Percentiles rank a stretch among this genome's conserved stretches.
Conservation (phyloP, 2,888 invertebrate species). For the Holacanthella duospinosa region DNA sequence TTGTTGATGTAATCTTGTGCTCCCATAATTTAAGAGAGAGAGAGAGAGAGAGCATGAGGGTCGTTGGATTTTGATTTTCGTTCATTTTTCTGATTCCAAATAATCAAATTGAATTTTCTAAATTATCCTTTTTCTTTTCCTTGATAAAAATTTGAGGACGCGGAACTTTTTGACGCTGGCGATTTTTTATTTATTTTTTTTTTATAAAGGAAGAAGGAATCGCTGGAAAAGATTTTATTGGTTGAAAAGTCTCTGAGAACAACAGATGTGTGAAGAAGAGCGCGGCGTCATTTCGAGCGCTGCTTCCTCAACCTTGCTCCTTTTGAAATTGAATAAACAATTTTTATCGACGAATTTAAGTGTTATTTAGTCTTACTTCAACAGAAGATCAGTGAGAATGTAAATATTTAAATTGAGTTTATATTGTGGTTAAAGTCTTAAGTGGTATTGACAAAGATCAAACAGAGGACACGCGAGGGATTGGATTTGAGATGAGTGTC, state of each 20-base stretch:
- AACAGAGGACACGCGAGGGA: not conserved
- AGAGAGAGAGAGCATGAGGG: too few species aligned
- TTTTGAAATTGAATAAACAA: not conserved
- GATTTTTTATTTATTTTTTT: not conserved
- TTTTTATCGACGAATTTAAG: not conserved
- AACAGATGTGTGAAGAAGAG: not conserved
- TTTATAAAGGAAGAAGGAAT: not conserved
- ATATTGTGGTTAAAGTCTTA: conserved; percentile 1
- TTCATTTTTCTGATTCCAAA: not conserved
- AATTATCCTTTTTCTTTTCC: too few species aligned
- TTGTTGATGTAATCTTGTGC: too few species aligned
- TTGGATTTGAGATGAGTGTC: not conserved
- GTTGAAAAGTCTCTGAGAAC: not conserved
- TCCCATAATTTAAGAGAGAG: not conserved
- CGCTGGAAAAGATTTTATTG: not conserved
- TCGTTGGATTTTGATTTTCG: not conserved
- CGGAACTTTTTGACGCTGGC: not conserved
- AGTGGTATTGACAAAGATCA: conserved; percentile 1
- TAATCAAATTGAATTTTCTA: not conserved
- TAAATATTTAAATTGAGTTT: conserved; percentile 2
- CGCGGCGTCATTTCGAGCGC: not conserved
- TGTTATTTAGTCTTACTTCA: not conserved
- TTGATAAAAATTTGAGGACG: not conserved
- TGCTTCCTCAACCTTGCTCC: too few species aligned
- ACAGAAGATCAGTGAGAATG: not conserved